phyloP scores from a whole-genome alignment of 2,797 vertebrate genomes.

The Acanthornis magna region DNA sequence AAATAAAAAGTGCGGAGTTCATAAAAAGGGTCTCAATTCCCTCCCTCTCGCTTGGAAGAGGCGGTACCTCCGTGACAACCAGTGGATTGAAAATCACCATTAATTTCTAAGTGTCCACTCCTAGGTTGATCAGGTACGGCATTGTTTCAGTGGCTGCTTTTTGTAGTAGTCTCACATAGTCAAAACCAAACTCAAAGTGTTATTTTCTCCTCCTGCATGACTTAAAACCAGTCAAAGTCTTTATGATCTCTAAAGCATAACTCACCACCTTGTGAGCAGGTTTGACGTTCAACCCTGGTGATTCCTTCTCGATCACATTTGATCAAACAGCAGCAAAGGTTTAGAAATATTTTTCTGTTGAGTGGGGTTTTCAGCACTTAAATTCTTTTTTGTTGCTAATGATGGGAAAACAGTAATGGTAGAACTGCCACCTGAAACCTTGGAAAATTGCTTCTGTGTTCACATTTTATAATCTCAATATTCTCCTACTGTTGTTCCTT shows the following conservation, averaged over 20 bases:
- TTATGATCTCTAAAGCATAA: background rate
- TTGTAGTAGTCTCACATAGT: background rate
- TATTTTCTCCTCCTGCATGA: background rate
- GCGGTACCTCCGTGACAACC: background rate
- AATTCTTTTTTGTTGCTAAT: background rate
- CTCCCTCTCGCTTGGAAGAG: background rate
- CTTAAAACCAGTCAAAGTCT: background rate
- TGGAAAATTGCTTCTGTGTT: background rate
- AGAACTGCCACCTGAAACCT: constrained; percentile 12
- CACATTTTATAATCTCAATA: background rate
- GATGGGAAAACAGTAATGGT: background rate
- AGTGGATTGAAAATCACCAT: background rate
- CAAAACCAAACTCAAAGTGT: background rate
- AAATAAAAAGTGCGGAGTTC: background rate
- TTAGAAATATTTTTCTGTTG: constrained; percentile 38
- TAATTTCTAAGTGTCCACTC: background rate
- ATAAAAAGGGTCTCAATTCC: background rate
- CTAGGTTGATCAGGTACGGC: background rate
- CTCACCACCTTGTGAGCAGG: background rate
- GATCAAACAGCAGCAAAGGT: background rate
- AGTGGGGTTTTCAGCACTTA: background rate
- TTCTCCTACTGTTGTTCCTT: constrained; percentile 7
- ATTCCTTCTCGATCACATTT: background rate
- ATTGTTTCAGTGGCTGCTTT: background rate
- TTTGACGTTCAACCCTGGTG: background rate